These are phyloP conservation scores for Cosmorhoe ocellata DNA, from an alignment of 2,888 invertebrate genomes.

Conservation along the genomic window DNA sequence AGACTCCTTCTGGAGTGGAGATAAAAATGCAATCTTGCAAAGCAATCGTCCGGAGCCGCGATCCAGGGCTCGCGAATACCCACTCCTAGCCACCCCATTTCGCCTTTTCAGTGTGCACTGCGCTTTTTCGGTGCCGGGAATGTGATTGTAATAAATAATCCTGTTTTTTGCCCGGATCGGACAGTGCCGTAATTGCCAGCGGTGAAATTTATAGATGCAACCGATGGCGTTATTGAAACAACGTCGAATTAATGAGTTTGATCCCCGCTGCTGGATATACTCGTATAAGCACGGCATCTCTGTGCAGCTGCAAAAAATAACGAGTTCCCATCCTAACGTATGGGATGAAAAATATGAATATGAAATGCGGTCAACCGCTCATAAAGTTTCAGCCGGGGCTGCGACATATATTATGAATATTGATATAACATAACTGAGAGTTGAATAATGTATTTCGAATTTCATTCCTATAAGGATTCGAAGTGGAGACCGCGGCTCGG, in stretches of 20 bases:
- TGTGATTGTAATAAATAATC: constrained; percentile 39
- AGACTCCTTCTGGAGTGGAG: neutral
- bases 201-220: constrained; percentile 42
- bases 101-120: constrained; percentile 15
- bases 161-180: constrained; percentile 36
- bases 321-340: constrained; percentile 17
- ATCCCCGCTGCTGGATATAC: constrained; percentile 23
- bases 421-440: constrained; percentile 1
- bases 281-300: neutral
- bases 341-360: constrained; percentile 20
- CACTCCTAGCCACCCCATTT: constrained; percentile 25
- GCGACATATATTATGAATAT: constrained; percentile 13
- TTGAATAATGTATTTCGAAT: too few relatives aligned
- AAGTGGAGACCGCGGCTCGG: too few relatives aligned
- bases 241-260: constrained; percentile 40
- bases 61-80: constrained; percentile 17
- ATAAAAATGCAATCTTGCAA: constrained; percentile 27
- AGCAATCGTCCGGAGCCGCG: constrained; percentile 21
- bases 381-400: constrained; percentile 13
- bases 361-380: constrained; percentile 25
- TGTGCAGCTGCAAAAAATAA: constrained; percentile 11
- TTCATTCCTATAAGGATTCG: too few relatives aligned
- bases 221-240: constrained; percentile 41
- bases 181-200: constrained; percentile 38
- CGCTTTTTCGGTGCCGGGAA: constrained; percentile 32